Percentiles rank a stretch among this genome's conserved stretches.
phyloP scores from a whole-genome alignment of 2,797 vertebrate species.

The Bradypodion pumilum region DNA sequence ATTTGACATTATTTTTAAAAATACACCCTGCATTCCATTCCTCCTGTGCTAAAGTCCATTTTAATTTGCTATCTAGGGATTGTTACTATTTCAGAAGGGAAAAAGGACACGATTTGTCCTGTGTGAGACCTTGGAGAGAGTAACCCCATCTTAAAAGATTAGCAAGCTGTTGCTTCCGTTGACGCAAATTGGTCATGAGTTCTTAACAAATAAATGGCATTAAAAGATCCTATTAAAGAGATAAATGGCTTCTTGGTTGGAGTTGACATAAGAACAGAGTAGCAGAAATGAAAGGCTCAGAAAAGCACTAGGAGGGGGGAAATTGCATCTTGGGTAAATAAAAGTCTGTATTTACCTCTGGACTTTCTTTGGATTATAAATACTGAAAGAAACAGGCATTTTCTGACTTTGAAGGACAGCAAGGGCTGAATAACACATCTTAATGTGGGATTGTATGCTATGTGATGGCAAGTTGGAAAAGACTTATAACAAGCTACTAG shows the following conservation, averaged over 20 bases:
- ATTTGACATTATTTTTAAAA: background rate
- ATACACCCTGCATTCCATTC: background rate
- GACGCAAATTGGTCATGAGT: constrained; percentile 31
- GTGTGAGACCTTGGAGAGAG: background rate
- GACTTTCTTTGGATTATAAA: background rate
- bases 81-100: background rate
- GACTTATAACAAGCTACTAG: no score
- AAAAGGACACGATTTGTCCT: background rate
- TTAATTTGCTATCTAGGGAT: background rate
- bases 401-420: background rate
- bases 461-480: no score
- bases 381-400: background rate
- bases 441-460: no score
- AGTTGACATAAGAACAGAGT: background rate
- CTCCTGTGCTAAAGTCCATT: background rate
- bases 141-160: constrained; percentile 11
- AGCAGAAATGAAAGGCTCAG: background rate
- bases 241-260: constrained; percentile 21
- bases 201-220: constrained; percentile 34
- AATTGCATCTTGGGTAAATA: background rate
- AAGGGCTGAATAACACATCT: background rate
- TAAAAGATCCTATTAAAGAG: constrained; percentile 11
- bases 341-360: constrained; percentile 6
- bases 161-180: constrained; percentile 2
- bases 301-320: background rate